A percentile compares a stretch with the other conserved stretches of the same genome.
phyloP scores from a whole-genome alignment of 2,888 invertebrate genomes.

The Limnephilus auricula region DNA sequence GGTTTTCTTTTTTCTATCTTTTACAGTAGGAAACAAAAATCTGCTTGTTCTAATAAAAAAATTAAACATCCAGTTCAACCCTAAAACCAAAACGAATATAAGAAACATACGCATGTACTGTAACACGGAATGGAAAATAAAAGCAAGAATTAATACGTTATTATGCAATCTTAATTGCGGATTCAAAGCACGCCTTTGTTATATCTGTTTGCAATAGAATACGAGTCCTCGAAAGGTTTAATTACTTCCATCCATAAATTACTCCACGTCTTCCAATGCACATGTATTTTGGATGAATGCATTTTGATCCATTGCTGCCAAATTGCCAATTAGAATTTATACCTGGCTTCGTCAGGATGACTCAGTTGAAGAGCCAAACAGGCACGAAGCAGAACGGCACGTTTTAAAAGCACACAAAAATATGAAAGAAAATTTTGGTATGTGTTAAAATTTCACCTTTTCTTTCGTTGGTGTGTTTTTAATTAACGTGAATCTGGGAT shows the following conservation, averaged over 20 bases:
- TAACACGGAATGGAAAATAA: neutral
- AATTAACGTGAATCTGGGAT: neutral
- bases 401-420: neutral
- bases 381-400: neutral
- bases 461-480: neutral
- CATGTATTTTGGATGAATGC: constrained; percentile 36
- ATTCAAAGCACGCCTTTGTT: neutral
- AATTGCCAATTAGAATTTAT: constrained; percentile 38
- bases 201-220: neutral
- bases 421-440: neutral
- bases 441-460: neutral
- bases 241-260: constrained; percentile 37
- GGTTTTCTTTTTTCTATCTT: too few relatives aligned
- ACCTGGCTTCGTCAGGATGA: neutral
- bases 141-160: neutral
- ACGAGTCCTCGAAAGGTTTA: neutral
- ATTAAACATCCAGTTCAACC: too few relatives aligned
- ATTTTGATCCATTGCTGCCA: constrained; percentile 38
- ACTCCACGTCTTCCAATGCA: constrained; percentile 5
- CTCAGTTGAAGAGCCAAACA: neutral
- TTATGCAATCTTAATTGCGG: neutral
- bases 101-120: neutral
- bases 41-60: too few relatives aligned
- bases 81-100: neutral
- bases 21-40: too few relatives aligned